Percentiles rank a stretch among this genome's conserved stretches.
These are phyloP conservation scores for Poecilia picta DNA, from an alignment of 2,797 vertebrate species.

Conservation along the genomic window DNA sequence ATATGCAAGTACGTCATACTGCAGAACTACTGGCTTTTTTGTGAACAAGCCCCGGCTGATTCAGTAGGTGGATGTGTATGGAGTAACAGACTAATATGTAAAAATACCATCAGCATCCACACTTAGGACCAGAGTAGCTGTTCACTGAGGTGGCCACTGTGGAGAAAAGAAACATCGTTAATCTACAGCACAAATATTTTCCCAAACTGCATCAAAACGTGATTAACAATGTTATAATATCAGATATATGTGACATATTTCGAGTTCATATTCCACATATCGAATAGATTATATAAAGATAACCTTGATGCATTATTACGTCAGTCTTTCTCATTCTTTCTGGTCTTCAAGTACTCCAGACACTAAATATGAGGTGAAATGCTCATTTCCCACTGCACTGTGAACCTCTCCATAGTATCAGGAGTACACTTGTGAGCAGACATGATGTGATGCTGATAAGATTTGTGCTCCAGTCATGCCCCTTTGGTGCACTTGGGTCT, in stretches of 20 bases:
- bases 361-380: conserved; percentile 12
- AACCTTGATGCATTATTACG: conserved; percentile 34
- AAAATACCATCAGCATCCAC: neutral
- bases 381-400: conserved; percentile 17
- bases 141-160: neutral
- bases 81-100: neutral
- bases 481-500: conserved; percentile 23
- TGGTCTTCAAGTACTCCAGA: conserved; percentile 1
- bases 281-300: conserved; percentile 27
- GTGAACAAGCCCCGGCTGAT: neutral
- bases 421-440: conserved; percentile 31
- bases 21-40: neutral
- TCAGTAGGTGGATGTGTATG: neutral
- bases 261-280: conserved; percentile 30
- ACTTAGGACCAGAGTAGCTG: neutral
- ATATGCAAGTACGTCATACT: neutral
- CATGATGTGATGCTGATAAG: conserved; percentile 45
- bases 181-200: neutral
- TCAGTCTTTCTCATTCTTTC: conserved; percentile 14
- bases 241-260: conserved; percentile 21
- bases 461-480: conserved; percentile 39
- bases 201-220: conserved; percentile 1
- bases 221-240: conserved; percentile 21
- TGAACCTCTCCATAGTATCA: conserved; percentile 33
- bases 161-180: neutral